Percentiles rank a stretch among this genome's conserved stretches.
Conservation (phyloP, 2,113 vertebrate species). For the Ceratotherium simum region DNA sequence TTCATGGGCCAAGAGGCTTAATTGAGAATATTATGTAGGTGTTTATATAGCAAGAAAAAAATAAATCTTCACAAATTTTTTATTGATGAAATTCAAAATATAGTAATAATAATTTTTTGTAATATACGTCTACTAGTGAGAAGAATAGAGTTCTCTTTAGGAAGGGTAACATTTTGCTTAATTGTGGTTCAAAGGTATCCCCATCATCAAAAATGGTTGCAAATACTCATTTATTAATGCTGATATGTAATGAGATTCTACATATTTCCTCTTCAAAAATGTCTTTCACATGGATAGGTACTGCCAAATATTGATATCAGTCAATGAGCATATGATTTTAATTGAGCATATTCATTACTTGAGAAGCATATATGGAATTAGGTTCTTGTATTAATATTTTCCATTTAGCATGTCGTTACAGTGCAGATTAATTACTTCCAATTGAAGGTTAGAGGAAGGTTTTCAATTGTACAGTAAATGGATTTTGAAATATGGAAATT, state of each 20-base stretch:
- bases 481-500: background rate
- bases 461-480: background rate
- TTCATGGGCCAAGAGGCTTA: background rate
- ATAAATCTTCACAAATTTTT: background rate
- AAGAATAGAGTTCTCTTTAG: background rate
- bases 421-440: background rate
- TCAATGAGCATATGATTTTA: background rate
- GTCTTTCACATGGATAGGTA: background rate
- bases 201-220: background rate
- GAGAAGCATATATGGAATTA: background rate
- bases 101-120: background rate
- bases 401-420: background rate
- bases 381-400: background rate
- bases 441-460: background rate
- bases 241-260: background rate
- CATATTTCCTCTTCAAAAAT: constrained; percentile 20
- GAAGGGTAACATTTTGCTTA: background rate
- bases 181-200: background rate
- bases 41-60: background rate
- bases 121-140: background rate
- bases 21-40: background rate
- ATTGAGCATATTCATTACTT: background rate
- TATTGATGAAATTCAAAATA: constrained; percentile 6
- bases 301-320: background rate
- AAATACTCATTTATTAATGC: background rate